Percentiles rank a stretch among this genome's conserved stretches.
Evolutionary conservation across 1,140 invertebrate genomes (phyloP).

Genomic region (Hyles euphorbiae): DNA sequence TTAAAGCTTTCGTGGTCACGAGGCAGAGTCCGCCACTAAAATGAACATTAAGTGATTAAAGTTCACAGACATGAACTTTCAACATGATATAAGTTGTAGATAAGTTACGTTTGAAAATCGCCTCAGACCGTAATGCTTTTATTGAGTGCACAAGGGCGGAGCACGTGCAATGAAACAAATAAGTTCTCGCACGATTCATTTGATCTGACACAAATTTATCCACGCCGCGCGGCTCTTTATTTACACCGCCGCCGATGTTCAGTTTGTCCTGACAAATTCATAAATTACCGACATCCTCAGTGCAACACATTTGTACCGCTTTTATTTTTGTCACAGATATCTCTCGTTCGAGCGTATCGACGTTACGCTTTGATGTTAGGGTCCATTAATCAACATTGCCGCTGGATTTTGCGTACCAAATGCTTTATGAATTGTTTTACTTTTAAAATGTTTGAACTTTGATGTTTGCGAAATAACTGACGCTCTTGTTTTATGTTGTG

Average conservation of each 20-base stretch:
- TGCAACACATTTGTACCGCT: constrained; percentile 47
- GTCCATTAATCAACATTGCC: constrained; percentile 29
- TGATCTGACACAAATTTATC: constrained; percentile 74
- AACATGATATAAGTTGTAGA: no score
- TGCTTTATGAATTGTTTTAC: no score
- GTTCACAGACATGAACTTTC: no score
- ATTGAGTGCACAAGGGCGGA: constrained; percentile 28
- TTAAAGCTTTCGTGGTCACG: no score
- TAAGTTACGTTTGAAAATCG: no score
- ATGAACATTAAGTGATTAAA: no score
- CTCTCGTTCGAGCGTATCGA: constrained; percentile 59
- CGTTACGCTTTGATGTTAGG: constrained; percentile 48
- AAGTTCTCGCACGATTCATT: constrained; percentile 59
- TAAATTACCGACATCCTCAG: constrained; percentile 74
- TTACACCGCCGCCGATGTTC: constrained; percentile 67
- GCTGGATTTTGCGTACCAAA: not conserved
- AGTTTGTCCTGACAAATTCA: constrained; percentile 74
- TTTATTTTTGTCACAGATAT: constrained; percentile 64
- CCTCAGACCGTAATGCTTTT: constrained; percentile 5
- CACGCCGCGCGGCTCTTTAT: constrained; percentile 62
- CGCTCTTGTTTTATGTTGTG: no score
- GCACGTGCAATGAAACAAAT: constrained; percentile 57
- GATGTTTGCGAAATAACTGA: not conserved
- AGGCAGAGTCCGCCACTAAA: no score
- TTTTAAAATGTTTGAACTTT: constrained; percentile 5